Evolutionary conservation across 2,113 vertebrate species (phyloP), one percentile per base, ranked within the genome.

Genomic region (Hucho hucho): DNA sequence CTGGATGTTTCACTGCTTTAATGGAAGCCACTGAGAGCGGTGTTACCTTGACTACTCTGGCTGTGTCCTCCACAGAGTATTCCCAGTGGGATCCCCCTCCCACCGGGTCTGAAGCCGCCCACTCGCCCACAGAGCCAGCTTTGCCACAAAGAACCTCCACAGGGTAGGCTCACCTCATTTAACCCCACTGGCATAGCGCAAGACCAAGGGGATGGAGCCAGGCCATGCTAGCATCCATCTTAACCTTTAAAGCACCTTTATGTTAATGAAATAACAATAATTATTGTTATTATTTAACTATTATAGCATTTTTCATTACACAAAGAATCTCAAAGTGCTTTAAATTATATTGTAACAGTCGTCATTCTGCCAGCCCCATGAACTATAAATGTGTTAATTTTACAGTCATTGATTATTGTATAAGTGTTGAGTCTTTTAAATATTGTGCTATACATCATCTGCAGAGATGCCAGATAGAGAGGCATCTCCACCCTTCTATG

Each of bases 1-100:
- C 47, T 70, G 11, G 2, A 53, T 25, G 6, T 29, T 73, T 63
- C 22, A 71, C 16, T 20, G 14, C 25, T 26, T 14, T 29, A 66
- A 66, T 66, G 64, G 26, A 20, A 5, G 9, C 28, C 16, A 26
- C 69, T 11, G 37, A 43, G 37, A 43, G 9, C 9, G 37, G 9
- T 43, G 69, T 73, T 73, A 16, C 69, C 68, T 49, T 59, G 56
- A 63, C 32, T 22, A 63, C 32, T 1, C 3, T 18, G 13, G 5
- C 11, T 67, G 7, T 53, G 14, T 66, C 18, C 12, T 64, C 69
- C 37, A 29, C 81, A 94, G 92, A 88, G 49, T 32, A 5, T 88
- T 66, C 83, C 90, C 18, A 90, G 70, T 75, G 93, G 93, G 59
- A 94, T 94, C 69, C 93, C 93, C 16, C 88, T 92, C 43, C 93